These are phyloP conservation scores for Dynastes grantii DNA, from an alignment of 2,888 invertebrate species.

Conservation along the genomic window DNA sequence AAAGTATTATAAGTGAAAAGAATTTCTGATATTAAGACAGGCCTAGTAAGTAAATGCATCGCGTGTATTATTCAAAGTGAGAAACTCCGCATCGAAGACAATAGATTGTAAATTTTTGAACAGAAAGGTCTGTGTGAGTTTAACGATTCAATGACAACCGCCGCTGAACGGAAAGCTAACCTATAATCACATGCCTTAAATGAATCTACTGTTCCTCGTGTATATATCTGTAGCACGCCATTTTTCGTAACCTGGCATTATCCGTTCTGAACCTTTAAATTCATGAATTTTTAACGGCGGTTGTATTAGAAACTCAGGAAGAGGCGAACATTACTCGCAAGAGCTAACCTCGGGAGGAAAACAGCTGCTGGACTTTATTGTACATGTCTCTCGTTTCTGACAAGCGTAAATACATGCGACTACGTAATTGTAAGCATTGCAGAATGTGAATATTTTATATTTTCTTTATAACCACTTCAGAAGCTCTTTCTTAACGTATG, in stretches of 20 bases:
- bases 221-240: conserved; percentile 55
- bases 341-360: conserved; percentile 47
- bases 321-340: conserved; percentile 51
- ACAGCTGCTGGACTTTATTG: conserved; percentile 47
- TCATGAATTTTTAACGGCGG: conserved; percentile 53
- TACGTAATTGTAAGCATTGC: conserved; percentile 6
- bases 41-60: conserved; percentile 28
- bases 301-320: conserved; percentile 47
- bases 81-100: conserved; percentile 48
- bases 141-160: conserved; percentile 51
- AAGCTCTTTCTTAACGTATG: background rate
- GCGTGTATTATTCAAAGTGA: conserved; percentile 47
- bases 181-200: conserved; percentile 54
- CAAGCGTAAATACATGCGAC: background rate
- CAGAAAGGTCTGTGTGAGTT: conserved; percentile 48
- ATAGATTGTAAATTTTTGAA: conserved; percentile 48
- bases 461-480: background rate
- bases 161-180: conserved; percentile 49
- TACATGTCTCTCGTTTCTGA: background rate
- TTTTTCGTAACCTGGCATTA: conserved; percentile 54
- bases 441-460: conserved; percentile 18
- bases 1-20: conserved; percentile 26
- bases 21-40: conserved; percentile 13
- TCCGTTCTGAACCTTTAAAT: conserved; percentile 50
- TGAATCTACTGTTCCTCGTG: conserved; percentile 51